Percentiles rank a stretch among this genome's conserved stretches.
Conservation (phyloP, 2,888 invertebrate species). For the Acrocyrtus sp. region DNA sequence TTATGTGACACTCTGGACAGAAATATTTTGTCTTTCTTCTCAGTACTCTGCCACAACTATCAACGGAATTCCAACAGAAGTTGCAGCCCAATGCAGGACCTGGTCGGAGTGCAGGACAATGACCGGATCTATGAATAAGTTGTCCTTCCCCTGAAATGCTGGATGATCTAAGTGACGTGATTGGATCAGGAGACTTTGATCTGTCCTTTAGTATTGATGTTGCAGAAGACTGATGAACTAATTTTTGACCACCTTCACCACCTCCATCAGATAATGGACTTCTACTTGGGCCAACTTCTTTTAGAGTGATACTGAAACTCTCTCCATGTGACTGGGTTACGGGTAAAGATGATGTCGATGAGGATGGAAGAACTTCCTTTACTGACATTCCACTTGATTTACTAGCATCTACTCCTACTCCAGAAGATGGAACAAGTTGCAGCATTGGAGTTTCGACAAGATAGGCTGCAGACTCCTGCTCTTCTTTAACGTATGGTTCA, state of each 20-base stretch:
- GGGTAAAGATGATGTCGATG: no score
- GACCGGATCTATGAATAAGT: slow-evolving; percentile 73
- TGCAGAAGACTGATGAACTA: no score
- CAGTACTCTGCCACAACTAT: slow-evolving; percentile 82
- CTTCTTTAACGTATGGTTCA: slow-evolving; percentile 50
- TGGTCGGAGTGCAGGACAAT: slow-evolving; percentile 84
- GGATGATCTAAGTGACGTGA: no score
- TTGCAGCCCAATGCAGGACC: slow-evolving; percentile 78
- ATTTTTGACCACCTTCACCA: slow-evolving; percentile 1
- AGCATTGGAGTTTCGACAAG: slow-evolving; percentile 50
- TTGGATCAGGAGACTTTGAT: no score
- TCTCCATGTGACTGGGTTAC: slow-evolving; percentile 6
- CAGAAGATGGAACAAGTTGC: slow-evolving; percentile 53
- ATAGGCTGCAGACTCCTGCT: slow-evolving; percentile 44
- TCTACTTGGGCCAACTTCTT: slow-evolving; percentile 41
- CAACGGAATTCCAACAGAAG: slow-evolving; percentile 91
- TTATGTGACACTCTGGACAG: slow-evolving; percentile 89
- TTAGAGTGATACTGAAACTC: slow-evolving; percentile 42
- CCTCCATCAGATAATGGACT: slow-evolving; percentile 13
- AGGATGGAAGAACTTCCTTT: slow-evolving; percentile 14
- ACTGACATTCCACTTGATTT: background rate
- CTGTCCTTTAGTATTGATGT: slow-evolving; percentile 9
- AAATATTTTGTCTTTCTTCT: slow-evolving; percentile 89
- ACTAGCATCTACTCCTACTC: background rate
- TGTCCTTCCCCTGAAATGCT: slow-evolving; percentile 50